Percentiles rank a stretch among this genome's conserved stretches.
These are phyloP conservation scores for Agrypnus murinus DNA, from an alignment of 2,888 invertebrate species.

Conservation along the genomic window DNA sequence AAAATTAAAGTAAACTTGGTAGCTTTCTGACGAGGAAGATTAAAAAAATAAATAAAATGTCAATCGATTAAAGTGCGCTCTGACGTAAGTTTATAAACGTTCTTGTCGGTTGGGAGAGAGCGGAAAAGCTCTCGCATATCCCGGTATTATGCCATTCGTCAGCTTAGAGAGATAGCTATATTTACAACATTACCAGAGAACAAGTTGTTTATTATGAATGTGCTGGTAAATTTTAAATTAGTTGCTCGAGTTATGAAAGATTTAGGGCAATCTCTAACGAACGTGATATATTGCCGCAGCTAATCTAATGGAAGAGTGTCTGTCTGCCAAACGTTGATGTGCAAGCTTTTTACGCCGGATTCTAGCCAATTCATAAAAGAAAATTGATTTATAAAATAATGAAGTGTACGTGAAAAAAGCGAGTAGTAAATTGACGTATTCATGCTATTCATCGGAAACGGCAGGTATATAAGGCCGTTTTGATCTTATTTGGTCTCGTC, in stretches of 20 bases:
- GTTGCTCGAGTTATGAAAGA: conserved; percentile 22
- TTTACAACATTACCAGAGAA: conserved; percentile 16
- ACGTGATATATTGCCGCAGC: conserved; percentile 3
- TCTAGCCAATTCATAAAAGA: too few relatives aligned
- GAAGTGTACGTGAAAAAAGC: too few relatives aligned
- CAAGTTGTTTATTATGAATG: conserved; percentile 24
- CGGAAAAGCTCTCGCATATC: conserved; percentile 9
- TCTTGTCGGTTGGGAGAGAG: too few relatives aligned
- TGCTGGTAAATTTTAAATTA: conserved; percentile 30
- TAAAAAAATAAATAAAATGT: conserved; percentile 21
- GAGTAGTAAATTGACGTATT: too few relatives aligned
- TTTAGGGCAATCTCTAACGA: conserved; percentile 14
- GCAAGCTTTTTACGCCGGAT: too few relatives aligned
- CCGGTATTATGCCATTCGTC: conserved; percentile 14
- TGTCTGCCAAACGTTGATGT: too few relatives aligned
- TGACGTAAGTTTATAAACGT: conserved; percentile 1
- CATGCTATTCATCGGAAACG: too few relatives aligned
- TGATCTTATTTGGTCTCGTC: too few relatives aligned
- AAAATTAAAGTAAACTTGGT: conserved; percentile 2
- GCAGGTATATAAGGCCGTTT: too few relatives aligned
- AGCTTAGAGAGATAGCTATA: conserved; percentile 1
- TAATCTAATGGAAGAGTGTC: too few relatives aligned
- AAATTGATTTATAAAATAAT: too few relatives aligned
- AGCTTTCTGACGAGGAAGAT: not conserved
- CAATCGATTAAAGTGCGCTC: not conserved